Conservation (phyloP, 1,140 invertebrate species). For the Dryas iulia region DNA sequence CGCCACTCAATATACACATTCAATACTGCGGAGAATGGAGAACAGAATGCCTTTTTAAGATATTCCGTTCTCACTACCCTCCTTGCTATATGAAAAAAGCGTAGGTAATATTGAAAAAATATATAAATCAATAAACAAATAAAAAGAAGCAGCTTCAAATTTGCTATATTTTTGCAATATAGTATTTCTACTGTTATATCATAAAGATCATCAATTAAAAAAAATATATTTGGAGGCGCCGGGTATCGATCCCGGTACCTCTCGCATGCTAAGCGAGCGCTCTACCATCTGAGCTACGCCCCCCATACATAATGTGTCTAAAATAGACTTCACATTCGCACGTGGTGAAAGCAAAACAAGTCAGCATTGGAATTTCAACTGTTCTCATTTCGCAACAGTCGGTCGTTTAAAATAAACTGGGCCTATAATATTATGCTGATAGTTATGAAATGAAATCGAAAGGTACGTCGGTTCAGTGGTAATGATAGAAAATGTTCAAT, state of each 20-base stretch:
- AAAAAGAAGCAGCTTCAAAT: no score
- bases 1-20: no score
- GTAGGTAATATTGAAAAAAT: no score
- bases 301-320: conserved; percentile 2
- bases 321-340: background rate
- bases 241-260: conserved; percentile 46
- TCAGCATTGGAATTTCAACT: conserved; percentile 11
- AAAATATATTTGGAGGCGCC: conserved; percentile 40
- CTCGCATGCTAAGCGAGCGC: conserved; percentile 48
- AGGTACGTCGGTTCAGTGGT: background rate
- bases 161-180: no score
- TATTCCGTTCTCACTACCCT: no score
- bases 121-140: no score
- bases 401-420: background rate
- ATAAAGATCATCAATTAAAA: no score
- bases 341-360: conserved; percentile 10
- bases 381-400: conserved; percentile 19
- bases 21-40: no score
- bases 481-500: background rate
- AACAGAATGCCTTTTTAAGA: no score
- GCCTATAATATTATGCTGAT: background rate
- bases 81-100: no score
- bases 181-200: no score
- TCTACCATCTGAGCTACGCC: conserved; percentile 49
- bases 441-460: background rate